A percentile compares a stretch with the other conserved stretches of the same genome.
Evolutionary conservation across 2,888 invertebrate species (phyloP).

Genomic region (Hypomecis punctinalis): DNA sequence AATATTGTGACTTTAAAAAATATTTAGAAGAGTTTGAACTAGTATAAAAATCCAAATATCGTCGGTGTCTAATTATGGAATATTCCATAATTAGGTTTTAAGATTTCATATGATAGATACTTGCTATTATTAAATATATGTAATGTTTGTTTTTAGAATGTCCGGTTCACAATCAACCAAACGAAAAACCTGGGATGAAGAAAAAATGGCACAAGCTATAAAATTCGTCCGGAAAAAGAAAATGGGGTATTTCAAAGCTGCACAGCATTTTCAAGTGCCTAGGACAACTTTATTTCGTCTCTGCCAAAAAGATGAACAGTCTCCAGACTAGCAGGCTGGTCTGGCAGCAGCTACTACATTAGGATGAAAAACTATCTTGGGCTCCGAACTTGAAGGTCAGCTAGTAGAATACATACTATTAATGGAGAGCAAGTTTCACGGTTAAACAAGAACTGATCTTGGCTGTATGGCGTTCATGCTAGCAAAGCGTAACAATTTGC

Average conservation of each 20-base stretch:
- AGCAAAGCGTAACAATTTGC: not conserved
- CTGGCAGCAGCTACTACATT: constrained; percentile 1
- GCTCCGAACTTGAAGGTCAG: not conserved
- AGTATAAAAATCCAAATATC: no score
- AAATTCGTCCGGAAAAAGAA: not conserved
- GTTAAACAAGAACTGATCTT: not conserved
- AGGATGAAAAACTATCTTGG: not conserved
- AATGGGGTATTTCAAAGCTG: constrained; percentile 1
- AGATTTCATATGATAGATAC: constrained; percentile 6
- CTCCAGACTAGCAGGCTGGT: no score
- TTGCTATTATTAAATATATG: no score
- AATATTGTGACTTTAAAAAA: constrained; percentile 22
- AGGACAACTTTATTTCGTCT: not conserved
- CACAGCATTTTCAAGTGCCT: not conserved
- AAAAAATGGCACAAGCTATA: no score
- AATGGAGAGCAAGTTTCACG: constrained; percentile 1
- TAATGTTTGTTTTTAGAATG: no score
- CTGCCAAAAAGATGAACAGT: not conserved
- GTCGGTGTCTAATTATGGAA: no score
- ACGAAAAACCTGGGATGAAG: no score
- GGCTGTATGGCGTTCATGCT: not conserved
- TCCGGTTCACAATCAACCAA: no score
- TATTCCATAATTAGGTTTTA: no score
- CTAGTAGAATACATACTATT: not conserved
- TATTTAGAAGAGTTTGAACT: no score